phyloP scores from a whole-genome alignment of 2,797 vertebrate species.

The Anisognathus igniventris region DNA sequence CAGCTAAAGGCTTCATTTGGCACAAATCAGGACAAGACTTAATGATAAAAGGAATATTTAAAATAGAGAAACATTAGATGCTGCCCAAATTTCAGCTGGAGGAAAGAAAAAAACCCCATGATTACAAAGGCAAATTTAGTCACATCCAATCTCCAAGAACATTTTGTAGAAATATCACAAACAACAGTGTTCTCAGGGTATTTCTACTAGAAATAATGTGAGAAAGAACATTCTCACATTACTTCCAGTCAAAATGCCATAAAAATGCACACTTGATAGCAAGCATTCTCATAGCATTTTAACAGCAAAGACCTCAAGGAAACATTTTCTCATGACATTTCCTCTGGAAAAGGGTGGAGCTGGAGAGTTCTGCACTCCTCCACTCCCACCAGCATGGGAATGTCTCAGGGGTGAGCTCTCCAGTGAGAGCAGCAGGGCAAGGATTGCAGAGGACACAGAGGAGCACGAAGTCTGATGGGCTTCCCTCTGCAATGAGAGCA shows the following conservation, averaged over 20 bases:
- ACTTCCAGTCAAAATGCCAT: conserved; percentile 66
- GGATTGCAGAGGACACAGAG: background rate
- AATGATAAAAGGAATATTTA: conserved; percentile 23
- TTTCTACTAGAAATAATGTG: conserved; percentile 66
- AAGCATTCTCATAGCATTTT: conserved; percentile 61
- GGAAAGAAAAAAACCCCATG: background rate
- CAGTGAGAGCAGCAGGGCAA: conserved; percentile 3
- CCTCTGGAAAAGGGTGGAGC: conserved; percentile 63
- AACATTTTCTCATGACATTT: conserved; percentile 74
- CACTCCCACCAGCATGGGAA: conserved; percentile 51
- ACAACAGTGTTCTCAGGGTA: conserved; percentile 52
- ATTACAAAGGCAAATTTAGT: conserved; percentile 26
- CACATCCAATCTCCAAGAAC: background rate
- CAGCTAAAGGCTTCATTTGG: conserved; percentile 34
- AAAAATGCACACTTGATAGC: conserved; percentile 58
- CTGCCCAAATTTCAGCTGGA: conserved; percentile 5
- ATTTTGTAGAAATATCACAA: conserved; percentile 47
- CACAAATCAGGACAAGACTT: conserved; percentile 6
- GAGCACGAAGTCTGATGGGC: background rate
- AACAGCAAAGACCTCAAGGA: conserved; percentile 56
- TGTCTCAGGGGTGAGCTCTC: conserved; percentile 54
- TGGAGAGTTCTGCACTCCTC: background rate
- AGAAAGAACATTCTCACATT: conserved; percentile 69
- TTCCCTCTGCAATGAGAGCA: background rate
- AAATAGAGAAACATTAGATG: background rate